Evolutionary conservation across 2,888 invertebrate genomes (phyloP), one percentile per base, ranked within the genome.

Genomic region (Rhagium mordax): DNA sequence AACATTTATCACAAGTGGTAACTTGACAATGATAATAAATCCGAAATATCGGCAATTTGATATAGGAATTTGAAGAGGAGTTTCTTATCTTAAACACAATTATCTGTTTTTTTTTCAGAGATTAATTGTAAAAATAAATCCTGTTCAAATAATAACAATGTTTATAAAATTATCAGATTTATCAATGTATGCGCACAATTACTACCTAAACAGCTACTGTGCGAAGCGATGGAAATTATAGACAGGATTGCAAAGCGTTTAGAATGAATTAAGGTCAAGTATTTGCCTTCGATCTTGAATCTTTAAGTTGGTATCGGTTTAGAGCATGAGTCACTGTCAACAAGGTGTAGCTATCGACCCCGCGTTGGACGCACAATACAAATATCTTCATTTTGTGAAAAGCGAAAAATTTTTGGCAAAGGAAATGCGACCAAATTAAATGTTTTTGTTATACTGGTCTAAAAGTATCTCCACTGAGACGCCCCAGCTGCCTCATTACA

Each of bases 1-100:
- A 33, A 27, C 20, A 27, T 16, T 8, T n/a, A 3, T 24, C 20
- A 16, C 13, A 16, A 13, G 29, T 53, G n/a, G 61, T 24, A 61
- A 41, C 20, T 24, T 41, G 47, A 47, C 7, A 47, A 41, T 47
- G 53, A 53, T 48, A 53, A 53, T 65, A 53, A 51, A 53, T 51
- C 65, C 10, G 29, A 65, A 53, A 20, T 53, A 65, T 53, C 33
- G 18, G 5, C 15, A 24, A 15, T 33, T 15, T 33, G 53, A 65
- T 64, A 48, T 64, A 64, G 51, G 27, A 64, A n/a, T 8, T 64
- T 65, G 53, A 65, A 65, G 51, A 53, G 51, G 41, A 10, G 10
- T 24, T 16, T 18, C 59, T 59, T 59, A 59, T 59, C 59, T 59
- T 24, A 16, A 10, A 59, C 59, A 33, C 33, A 18, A 16, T 41